phyloP scores from a whole-genome alignment of 2,888 invertebrate species.

The Pristionchus arcanus region DNA sequence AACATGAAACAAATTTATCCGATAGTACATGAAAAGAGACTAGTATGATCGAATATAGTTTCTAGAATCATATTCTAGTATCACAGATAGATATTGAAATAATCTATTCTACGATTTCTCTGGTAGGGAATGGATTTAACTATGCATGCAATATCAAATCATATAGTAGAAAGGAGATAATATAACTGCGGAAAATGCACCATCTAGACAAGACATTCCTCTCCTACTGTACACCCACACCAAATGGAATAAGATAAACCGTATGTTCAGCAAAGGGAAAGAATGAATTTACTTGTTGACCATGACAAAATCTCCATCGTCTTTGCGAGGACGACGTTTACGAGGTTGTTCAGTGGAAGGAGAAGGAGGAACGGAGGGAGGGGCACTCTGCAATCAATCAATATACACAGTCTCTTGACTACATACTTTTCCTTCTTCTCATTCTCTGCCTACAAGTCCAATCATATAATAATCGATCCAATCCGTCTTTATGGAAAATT shows the following conservation, averaged over 20 bases:
- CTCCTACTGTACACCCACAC: slow-evolving; percentile 40
- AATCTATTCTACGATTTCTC: neutral
- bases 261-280: neutral
- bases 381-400: neutral
- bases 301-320: slow-evolving; percentile 52
- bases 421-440: neutral
- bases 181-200: slow-evolving; percentile 20
- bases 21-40: neutral
- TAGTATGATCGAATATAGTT: slow-evolving; percentile 24
- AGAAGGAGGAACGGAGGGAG: slow-evolving; percentile 11
- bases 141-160: slow-evolving; percentile 14
- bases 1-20: neutral
- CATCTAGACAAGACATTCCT: slow-evolving; percentile 39
- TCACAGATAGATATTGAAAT: slow-evolving; percentile 37
- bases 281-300: slow-evolving; percentile 43
- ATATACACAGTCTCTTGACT: neutral
- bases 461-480: too few species aligned
- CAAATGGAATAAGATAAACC: neutral
- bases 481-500: too few species aligned
- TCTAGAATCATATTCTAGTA: slow-evolving; percentile 50
- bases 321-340: slow-evolving; percentile 46
- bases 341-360: slow-evolving; percentile 27
- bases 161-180: neutral
- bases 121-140: neutral
- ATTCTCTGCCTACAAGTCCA: too few species aligned